Conservation (phyloP, 2,888 invertebrate genomes). For the Lissonota sp. region DNA sequence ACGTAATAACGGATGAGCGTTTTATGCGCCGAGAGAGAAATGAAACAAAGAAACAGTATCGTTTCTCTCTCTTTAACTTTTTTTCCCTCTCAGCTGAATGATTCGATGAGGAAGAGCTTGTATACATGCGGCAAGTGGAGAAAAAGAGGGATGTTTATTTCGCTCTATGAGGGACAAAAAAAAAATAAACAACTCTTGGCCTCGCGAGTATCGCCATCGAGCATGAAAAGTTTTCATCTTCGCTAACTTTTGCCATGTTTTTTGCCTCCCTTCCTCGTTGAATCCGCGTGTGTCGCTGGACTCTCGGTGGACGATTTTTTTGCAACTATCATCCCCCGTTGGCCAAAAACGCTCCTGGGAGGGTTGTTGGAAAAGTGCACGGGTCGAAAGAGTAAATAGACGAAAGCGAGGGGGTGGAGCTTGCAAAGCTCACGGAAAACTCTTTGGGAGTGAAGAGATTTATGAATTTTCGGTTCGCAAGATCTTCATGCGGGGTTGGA, state of each 20-base stretch:
- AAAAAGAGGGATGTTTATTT: constrained; percentile 19
- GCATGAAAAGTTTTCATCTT: constrained; percentile 47
- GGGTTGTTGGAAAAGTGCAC: constrained; percentile 40
- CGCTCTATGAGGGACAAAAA: constrained; percentile 19
- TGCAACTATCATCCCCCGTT: background rate
- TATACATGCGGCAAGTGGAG: background rate
- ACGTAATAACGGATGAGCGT: constrained; percentile 77
- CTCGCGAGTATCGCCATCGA: constrained; percentile 13
- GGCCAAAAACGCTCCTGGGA: background rate
- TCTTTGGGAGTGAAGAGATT: constrained; percentile 60
- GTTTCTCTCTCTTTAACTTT: constrained; percentile 25
- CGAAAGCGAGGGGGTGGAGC: constrained; percentile 26
- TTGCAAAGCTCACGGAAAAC: constrained; percentile 18
- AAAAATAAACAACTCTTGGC: constrained; percentile 50
- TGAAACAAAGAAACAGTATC: constrained; percentile 33
- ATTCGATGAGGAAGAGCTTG: background rate
- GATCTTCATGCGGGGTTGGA: constrained; percentile 25
- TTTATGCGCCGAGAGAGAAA: constrained; percentile 70
- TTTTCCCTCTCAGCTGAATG: constrained; percentile 41
- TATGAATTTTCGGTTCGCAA: constrained; percentile 69
- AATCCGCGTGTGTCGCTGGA: constrained; percentile 15
- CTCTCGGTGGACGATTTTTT: constrained; percentile 1
- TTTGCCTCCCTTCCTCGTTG: background rate
- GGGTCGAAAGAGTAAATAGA: constrained; percentile 61
- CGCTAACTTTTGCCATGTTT: constrained; percentile 28